Base-by-base conservation (phyloP, 2,888 invertebrate genomes). In the Epiblema foenella region DNA sequence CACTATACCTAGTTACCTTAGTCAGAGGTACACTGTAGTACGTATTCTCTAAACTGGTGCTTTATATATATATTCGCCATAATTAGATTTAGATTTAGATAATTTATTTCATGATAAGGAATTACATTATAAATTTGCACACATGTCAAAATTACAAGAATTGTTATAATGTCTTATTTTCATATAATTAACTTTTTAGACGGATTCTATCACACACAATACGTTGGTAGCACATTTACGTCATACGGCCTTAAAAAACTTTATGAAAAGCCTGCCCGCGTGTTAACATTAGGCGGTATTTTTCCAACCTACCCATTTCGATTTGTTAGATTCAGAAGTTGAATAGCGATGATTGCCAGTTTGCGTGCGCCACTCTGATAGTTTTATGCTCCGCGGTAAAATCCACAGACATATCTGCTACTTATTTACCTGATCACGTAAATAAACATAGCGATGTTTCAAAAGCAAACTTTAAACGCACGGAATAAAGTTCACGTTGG, bases 241-340 rank as follows among this genome's bases (percentile, higher is more conserved):
- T 15, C 11, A n/a, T 15, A 15, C 18, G 20, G 17, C 17, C 17
- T 52, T 49, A 39, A 71, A 70, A 66, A 66, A 54, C 57, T 76
- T 80, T 76, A 77, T 75, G 76, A 76, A 69, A 78, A 76, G 78
- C 78, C 72, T 76, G 73, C 77, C 77, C 77, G 77, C 75, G 73
- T 71, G 54, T 73, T 68, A 74, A 76, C 75, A 76, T 80, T 76
- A 76, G 76, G 75, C 68, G 64, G 71, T 74, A 75, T 78, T 81
- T 79, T 79, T 46, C 77, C 76, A 73, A 75, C 76, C 74, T 74
- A 77, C 77, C 77, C 79, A 82, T 86, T 89, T 89, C 84, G 87
- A 89, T 90, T 89, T 84, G 85, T 84, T 87, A 88, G 89, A 87
- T 87, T 87, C 83, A 85, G 81, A 82, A 85, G 82, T 83, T 84